phyloP scores from a whole-genome alignment of 2,113 vertebrate species.

The Rhynchopsitta pachyrhyncha region DNA sequence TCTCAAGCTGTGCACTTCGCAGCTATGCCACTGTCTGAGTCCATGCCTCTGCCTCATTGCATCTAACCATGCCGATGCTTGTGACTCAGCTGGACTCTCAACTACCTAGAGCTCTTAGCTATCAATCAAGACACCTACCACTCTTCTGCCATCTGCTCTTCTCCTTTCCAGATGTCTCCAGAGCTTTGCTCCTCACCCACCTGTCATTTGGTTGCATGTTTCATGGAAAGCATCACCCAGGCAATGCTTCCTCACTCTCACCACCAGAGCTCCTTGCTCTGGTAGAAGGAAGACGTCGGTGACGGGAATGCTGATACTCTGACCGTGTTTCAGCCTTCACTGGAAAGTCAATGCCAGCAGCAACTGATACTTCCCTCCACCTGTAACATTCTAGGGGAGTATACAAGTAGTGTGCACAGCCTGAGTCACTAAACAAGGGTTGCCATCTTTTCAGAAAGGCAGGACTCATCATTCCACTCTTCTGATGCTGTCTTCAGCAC shows the following conservation, averaged over 20 bases:
- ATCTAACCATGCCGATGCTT: not conserved
- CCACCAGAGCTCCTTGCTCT: not conserved
- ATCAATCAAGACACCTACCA: not conserved
- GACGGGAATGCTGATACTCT: not conserved
- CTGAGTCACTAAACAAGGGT: not conserved
- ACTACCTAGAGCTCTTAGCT: not conserved
- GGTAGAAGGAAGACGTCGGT: not conserved
- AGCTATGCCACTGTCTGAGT: not conserved
- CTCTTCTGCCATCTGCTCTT: not conserved
- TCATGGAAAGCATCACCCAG: not conserved
- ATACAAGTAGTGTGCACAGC: not conserved
- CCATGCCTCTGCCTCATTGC: not conserved
- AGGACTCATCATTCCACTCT: not conserved
- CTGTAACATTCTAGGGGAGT: not conserved
- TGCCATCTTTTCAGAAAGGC: not conserved
- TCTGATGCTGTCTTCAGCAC: not conserved
- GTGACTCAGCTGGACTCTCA: not conserved
- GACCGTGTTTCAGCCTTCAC: not conserved
- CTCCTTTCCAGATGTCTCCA: not conserved
- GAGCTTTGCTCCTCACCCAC: conserved; percentile 40
- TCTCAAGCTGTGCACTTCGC: not conserved
- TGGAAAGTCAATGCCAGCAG: not conserved
- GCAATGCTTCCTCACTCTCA: not conserved
- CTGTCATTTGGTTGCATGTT: not conserved
- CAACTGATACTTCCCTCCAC: not conserved